These are phyloP conservation scores for Mormyrus lacerda DNA, from an alignment of 2,113 vertebrate genomes.

Conservation along the genomic window DNA sequence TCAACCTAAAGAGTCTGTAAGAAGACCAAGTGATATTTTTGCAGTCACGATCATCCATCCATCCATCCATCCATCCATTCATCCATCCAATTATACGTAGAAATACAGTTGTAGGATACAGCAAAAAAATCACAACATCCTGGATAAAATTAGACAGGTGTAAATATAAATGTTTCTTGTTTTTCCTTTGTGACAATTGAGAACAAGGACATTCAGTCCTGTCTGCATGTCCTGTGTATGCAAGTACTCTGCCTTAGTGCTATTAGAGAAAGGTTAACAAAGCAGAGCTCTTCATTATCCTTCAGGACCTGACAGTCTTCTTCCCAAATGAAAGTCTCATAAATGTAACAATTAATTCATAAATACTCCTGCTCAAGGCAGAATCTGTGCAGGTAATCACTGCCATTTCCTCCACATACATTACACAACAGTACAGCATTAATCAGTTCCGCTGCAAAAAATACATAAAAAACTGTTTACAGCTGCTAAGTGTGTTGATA, in stretches of 20 bases:
- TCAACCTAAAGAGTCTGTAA: background rate
- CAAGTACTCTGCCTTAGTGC: conserved; percentile 10
- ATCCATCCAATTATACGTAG: background rate
- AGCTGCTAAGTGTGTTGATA: background rate
- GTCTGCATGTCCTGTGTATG: conserved; percentile 6
- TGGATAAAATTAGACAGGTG: conserved; percentile 7
- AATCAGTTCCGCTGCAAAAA: background rate
- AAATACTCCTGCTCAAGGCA: conserved; percentile 30
- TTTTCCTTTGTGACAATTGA: background rate
- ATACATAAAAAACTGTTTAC: background rate
- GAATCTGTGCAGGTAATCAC: conserved; percentile 16
- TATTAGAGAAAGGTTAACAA: conserved; percentile 18
- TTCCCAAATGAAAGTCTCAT: conserved; percentile 22
- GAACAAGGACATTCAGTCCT: conserved; percentile 2
- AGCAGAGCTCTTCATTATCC: conserved; percentile 25
- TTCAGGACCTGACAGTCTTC: conserved; percentile 22
- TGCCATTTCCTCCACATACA: background rate
- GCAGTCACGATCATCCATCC: background rate
- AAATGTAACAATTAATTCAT: conserved; percentile 27
- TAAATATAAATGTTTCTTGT: conserved; percentile 1
- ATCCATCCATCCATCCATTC: background rate
- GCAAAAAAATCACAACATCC: background rate
- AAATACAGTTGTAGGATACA: background rate
- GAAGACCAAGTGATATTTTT: background rate
- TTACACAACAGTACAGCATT: conserved; percentile 21